Conservation (phyloP, 2,797 vertebrate species). For the Remorina albescens region DNA sequence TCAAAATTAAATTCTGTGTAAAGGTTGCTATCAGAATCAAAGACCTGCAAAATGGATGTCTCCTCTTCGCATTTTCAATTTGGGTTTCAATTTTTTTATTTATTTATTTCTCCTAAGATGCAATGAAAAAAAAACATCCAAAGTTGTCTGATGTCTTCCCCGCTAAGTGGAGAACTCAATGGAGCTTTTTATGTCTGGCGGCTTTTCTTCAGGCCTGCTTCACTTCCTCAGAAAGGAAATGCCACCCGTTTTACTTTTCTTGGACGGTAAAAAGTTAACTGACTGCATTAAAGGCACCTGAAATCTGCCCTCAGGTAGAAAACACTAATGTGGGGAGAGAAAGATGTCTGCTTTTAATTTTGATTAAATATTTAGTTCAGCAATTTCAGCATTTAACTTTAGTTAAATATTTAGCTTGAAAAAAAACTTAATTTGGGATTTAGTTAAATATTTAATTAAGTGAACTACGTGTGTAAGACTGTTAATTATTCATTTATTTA, state of each 20-base stretch:
- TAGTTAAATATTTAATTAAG: conserved; percentile 45
- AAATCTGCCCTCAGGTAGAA: conserved; percentile 9
- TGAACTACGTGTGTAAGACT: not conserved
- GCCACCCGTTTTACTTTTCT: not conserved
- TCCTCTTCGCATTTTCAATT: conserved; percentile 26
- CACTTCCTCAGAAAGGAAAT: conserved; percentile 8
- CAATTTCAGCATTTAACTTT: conserved; percentile 2
- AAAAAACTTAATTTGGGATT: conserved; percentile 31
- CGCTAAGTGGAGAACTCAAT: not conserved
- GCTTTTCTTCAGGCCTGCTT: conserved; percentile 19
- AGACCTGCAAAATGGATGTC: conserved; percentile 46
- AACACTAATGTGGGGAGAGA: not conserved
- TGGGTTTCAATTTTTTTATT: not conserved
- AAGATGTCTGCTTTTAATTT: conserved; percentile 19
- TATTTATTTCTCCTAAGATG: conserved; percentile 18
- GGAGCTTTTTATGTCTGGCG: conserved; percentile 25
- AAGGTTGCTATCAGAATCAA: conserved; percentile 66
- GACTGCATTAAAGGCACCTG: not conserved
- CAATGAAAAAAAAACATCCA: conserved; percentile 11
- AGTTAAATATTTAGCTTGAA: conserved; percentile 50
- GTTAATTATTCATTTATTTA: conserved; percentile 36
- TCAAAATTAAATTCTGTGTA: conserved; percentile 71
- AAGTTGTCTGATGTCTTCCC: conserved; percentile 35
- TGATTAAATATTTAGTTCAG: conserved; percentile 48
- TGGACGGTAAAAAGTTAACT: not conserved